Conservation (phyloP, 2,888 invertebrate genomes). For the Phlogophora meticulosa region DNA sequence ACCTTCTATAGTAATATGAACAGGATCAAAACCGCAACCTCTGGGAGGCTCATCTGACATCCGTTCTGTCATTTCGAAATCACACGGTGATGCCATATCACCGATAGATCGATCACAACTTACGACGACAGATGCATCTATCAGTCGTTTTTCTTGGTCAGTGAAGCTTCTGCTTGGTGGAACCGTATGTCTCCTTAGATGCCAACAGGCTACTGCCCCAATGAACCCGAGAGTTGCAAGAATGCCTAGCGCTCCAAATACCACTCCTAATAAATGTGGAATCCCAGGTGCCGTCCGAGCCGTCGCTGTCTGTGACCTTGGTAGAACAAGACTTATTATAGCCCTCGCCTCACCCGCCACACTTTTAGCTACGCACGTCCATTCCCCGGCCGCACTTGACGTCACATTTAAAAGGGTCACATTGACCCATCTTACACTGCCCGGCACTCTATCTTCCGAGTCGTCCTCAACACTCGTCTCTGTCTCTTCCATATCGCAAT, state of each 20-base stretch:
- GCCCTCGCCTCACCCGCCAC: slow-evolving; percentile 92
- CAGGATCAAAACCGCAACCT: slow-evolving; percentile 91
- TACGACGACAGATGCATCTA: slow-evolving; percentile 93
- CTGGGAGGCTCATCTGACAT: slow-evolving; percentile 85
- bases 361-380: slow-evolving; percentile 95
- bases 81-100: slow-evolving; percentile 91
- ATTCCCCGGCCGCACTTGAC: slow-evolving; percentile 96
- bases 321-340: slow-evolving; percentile 91
- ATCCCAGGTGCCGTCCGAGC: slow-evolving; percentile 94
- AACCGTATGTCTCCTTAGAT: slow-evolving; percentile 94
- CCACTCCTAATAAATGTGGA: slow-evolving; percentile 93
- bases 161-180: slow-evolving; percentile 93
- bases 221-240: slow-evolving; percentile 93
- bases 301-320: slow-evolving; percentile 93
- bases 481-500: slow-evolving; percentile 88
- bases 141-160: slow-evolving; percentile 96
- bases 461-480: slow-evolving; percentile 86
- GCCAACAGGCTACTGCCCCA: slow-evolving; percentile 90
- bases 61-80: slow-evolving; percentile 88
- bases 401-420: slow-evolving; percentile 96
- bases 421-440: slow-evolving; percentile 94
- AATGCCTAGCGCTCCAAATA: slow-evolving; percentile 94
- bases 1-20: slow-evolving; percentile 92
- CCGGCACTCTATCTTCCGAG: slow-evolving; percentile 85
- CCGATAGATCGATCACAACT: slow-evolving; percentile 93